Conservation (phyloP, 2,113 vertebrate genomes). For the Pachypanchax playfairii region DNA sequence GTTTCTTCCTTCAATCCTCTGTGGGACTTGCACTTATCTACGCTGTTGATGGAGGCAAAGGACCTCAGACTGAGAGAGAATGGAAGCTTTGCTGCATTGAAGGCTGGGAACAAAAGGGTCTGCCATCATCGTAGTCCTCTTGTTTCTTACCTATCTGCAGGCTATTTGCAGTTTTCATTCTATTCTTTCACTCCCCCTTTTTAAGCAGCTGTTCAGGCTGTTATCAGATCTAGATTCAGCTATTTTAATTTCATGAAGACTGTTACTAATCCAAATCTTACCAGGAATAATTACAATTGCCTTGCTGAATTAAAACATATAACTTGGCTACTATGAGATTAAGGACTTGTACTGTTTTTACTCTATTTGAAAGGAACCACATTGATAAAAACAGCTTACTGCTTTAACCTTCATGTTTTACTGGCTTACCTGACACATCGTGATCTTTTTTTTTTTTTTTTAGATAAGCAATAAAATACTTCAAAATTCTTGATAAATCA, state of each 20-base stretch:
- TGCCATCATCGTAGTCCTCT: constrained; percentile 41
- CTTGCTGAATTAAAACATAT: constrained; percentile 12
- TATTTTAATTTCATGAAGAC: constrained; percentile 52
- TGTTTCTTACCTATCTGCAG: constrained; percentile 40
- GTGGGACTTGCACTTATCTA: constrained; percentile 65
- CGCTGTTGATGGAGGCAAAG: constrained; percentile 56
- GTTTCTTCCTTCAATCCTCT: constrained; percentile 64
- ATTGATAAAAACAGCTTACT: too few species aligned
- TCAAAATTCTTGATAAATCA: too few species aligned
- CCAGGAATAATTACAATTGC: constrained; percentile 39
- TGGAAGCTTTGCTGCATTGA: constrained; percentile 47
- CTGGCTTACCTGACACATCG: too few species aligned
- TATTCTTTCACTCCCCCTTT: constrained; percentile 36
- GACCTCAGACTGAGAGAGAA: constrained; percentile 42
- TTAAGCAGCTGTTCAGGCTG: constrained; percentile 30
- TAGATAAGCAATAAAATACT: too few species aligned
- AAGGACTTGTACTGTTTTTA: constrained; percentile 42
- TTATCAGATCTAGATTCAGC: constrained; percentile 62
- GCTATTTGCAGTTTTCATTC: constrained; percentile 37
- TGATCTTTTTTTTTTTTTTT: too few species aligned
- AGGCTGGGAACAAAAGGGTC: constrained; percentile 61
- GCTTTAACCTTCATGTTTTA: too few species aligned
- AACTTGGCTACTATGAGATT: constrained; percentile 31
- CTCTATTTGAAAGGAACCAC: constrained; percentile 43
- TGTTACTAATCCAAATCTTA: constrained; percentile 40